Conservation (phyloP, 2,797 vertebrate genomes). For the Mormyrus hasselquistii region DNA sequence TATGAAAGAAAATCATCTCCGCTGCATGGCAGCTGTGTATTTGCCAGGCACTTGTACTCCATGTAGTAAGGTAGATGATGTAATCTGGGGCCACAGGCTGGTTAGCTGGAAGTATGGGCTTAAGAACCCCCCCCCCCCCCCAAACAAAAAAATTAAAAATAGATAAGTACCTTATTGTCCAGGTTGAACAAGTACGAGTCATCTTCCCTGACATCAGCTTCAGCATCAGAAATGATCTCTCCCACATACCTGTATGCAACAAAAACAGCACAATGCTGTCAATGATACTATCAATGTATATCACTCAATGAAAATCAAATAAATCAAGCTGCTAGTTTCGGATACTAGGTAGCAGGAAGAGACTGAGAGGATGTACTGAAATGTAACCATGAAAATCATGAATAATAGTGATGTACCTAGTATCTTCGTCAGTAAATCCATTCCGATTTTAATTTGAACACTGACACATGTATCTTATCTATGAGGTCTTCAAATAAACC, state of each 20-base stretch:
- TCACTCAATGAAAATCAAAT: not conserved
- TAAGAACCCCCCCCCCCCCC: not conserved
- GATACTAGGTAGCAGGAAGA: not conserved
- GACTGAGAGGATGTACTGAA: not conserved
- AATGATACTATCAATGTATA: not conserved
- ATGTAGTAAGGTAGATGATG: not conserved
- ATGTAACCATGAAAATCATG: not conserved
- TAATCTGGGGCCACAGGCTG: not conserved
- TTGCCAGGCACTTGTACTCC: not conserved
- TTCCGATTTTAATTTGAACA: not conserved
- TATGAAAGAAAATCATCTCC: not conserved
- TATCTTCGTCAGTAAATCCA: not conserved
- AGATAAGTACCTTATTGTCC: conserved; percentile 80
- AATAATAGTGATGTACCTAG: not conserved
- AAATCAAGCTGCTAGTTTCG: conserved; percentile 13
- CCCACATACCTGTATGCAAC: conserved; percentile 75
- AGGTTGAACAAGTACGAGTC: conserved; percentile 94
- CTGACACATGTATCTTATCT: not conserved
- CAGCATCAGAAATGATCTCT: conserved; percentile 84
- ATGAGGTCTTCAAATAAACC: not conserved
- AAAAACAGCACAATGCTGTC: not conserved
- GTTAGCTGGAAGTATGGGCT: not conserved
- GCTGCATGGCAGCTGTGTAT: not conserved
- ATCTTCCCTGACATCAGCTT: conserved; percentile 84
- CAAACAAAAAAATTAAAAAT: too few relatives aligned